Percentiles rank a stretch among this genome's conserved stretches.
Evolutionary conservation across 2,113 vertebrate genomes (phyloP).

Genomic region (Cyanoderma ruficeps): DNA sequence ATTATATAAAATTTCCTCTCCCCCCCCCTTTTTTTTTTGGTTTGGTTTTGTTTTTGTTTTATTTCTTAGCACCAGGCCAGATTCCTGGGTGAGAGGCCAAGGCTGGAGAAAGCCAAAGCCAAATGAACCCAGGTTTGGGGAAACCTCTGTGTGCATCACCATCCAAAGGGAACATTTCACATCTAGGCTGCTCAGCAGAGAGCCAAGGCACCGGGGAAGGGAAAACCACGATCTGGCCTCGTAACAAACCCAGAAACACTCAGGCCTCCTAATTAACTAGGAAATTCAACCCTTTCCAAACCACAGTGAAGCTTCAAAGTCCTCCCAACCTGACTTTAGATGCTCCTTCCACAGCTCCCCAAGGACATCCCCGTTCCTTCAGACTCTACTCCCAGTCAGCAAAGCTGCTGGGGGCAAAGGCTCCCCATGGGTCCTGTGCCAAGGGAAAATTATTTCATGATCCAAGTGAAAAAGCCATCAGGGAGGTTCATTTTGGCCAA

Average conservation of each 20-base stretch:
- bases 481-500: neutral
- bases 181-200: neutral
- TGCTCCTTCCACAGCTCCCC: neutral
- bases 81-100: slow-evolving; percentile 33
- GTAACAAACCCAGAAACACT: slow-evolving; percentile 21
- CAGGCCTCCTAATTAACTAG: slow-evolving; percentile 13
- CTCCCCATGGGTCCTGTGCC: neutral
- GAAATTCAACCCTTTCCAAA: slow-evolving; percentile 28
- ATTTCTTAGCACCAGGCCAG: neutral
- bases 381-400: neutral
- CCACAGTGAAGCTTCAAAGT: slow-evolving; percentile 36
- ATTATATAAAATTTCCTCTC: no score
- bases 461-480: neutral
- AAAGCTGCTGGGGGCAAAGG: neutral
- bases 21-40: neutral
- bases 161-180: neutral
- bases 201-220: neutral
- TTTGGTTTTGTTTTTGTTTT: accelerated
- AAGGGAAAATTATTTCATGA: neutral
- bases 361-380: neutral
- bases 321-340: slow-evolving; percentile 22
- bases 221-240: slow-evolving; percentile 36
- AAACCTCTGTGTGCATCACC: neutral
- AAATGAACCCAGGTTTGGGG: neutral
- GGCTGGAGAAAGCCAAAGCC: neutral